These are phyloP conservation scores for Oplegnathus fasciatus DNA, from an alignment of 2,113 vertebrate species.

Conservation along the genomic window DNA sequence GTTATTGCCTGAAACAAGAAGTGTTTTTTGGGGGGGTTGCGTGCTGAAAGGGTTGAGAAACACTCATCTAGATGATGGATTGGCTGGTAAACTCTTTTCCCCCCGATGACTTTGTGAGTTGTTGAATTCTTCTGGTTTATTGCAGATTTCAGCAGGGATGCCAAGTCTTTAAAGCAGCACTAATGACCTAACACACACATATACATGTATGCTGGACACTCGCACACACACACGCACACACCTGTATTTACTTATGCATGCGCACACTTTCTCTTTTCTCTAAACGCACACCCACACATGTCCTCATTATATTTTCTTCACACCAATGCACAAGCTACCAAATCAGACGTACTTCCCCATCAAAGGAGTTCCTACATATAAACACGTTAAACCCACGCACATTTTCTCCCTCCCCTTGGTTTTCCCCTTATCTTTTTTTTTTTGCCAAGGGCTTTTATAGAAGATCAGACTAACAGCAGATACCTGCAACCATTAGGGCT, in stretches of 20 bases:
- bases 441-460: conserved; percentile 45
- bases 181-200: conserved; percentile 74
- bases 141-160: conserved; percentile 57
- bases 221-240: conserved; percentile 34
- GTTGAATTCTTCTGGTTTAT: conserved; percentile 75
- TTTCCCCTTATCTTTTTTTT: conserved; percentile 34
- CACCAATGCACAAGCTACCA: conserved; percentile 40
- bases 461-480: conserved; percentile 66
- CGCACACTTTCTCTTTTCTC: conserved; percentile 32
- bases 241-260: conserved; percentile 50
- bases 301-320: conserved; percentile 73
- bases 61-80: conserved; percentile 55
- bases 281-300: conserved; percentile 33
- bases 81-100: conserved; percentile 56
- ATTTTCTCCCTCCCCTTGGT: conserved; percentile 1
- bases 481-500: conserved; percentile 72
- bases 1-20: conserved; percentile 18
- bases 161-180: conserved; percentile 69
- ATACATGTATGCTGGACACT: conserved; percentile 53
- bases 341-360: conserved; percentile 52
- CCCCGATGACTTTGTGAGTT: conserved; percentile 57
- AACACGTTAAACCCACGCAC: conserved; percentile 21
- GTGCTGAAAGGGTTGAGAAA: conserved; percentile 38
- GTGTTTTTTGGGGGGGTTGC: not conserved
- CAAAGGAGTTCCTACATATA: conserved; percentile 58